Evolutionary conservation across 2,113 vertebrate genomes (phyloP).

Genomic region (Entelurus aequoreus): DNA sequence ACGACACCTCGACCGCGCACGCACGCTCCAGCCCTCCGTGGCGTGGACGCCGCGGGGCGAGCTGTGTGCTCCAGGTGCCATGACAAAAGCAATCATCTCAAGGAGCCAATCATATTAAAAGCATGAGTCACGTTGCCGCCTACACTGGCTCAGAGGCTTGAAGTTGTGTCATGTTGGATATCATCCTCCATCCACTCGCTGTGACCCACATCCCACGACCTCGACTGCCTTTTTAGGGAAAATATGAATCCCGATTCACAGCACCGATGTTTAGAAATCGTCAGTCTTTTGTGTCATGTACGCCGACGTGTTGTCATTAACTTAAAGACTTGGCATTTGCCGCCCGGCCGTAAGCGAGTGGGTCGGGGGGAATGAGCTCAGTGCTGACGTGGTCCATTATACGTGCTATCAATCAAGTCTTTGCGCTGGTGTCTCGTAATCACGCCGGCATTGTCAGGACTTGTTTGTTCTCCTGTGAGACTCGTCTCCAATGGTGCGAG

Average conservation of each 20-base stretch:
- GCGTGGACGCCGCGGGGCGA: slow-evolving; percentile 27
- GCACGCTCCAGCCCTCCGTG: slow-evolving; percentile 16
- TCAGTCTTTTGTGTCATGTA: slow-evolving; percentile 6
- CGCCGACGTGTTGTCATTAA: neutral
- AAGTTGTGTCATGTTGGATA: slow-evolving; percentile 63
- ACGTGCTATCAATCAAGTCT: slow-evolving; percentile 36
- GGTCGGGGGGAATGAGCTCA: slow-evolving; percentile 13
- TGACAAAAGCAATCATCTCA: slow-evolving; percentile 64
- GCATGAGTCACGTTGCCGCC: slow-evolving; percentile 60
- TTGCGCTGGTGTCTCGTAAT: slow-evolving; percentile 23
- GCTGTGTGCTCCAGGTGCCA: slow-evolving; percentile 57
- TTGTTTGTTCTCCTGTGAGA: slow-evolving; percentile 15
- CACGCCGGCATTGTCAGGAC: slow-evolving; percentile 4
- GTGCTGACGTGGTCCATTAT: slow-evolving; percentile 21
- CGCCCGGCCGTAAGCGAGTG: neutral
- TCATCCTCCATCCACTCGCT: slow-evolving; percentile 44
- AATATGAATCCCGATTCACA: slow-evolving; percentile 13
- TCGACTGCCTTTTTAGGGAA: slow-evolving; percentile 21
- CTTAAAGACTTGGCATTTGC: slow-evolving; percentile 1
- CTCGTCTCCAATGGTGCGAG: slow-evolving; percentile 16
- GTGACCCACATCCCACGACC: slow-evolving; percentile 59
- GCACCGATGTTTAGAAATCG: neutral
- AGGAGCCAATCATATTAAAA: slow-evolving; percentile 68
- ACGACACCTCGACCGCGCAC: slow-evolving; percentile 11
- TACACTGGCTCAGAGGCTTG: slow-evolving; percentile 59